Conservation (phyloP, 2,888 invertebrate species). For the Acrocera orbiculus region DNA sequence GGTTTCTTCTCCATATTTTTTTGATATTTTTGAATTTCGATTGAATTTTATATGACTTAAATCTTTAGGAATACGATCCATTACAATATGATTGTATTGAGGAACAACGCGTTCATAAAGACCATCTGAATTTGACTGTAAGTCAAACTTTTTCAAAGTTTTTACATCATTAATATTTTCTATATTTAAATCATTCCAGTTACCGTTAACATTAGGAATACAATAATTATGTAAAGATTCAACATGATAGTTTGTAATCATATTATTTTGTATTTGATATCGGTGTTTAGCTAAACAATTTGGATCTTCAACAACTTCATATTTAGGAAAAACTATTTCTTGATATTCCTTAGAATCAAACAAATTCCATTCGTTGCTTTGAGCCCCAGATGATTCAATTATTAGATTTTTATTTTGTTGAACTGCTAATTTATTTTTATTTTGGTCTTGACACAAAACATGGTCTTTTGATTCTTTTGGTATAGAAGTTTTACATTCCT, state of each 20-base stretch:
- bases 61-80: constrained; percentile 24
- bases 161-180: constrained; percentile 4
- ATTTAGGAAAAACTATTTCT: constrained; percentile 13
- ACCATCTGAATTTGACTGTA: constrained; percentile 2
- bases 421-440: not conserved
- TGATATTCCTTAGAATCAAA: not conserved
- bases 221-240: constrained; percentile 36
- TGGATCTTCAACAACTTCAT: constrained; percentile 20
- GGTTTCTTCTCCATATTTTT: no score
- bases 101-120: constrained; percentile 24
- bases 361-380: not conserved
- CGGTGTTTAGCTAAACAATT: constrained; percentile 23
- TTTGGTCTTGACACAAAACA: not conserved
- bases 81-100: constrained; percentile 22
- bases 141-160: not conserved
- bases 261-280: constrained; percentile 22
- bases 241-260: constrained; percentile 34
- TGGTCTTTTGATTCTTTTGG: not conserved
- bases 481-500: not conserved
- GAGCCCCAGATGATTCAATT: no score
- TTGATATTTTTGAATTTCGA: constrained; percentile 12
- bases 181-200: constrained; percentile 22
- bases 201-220: constrained; percentile 43
- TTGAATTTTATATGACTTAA: constrained; percentile 18
- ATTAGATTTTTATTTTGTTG: not conserved